Evolutionary conservation across 2,888 invertebrate species (phyloP).

Genomic region (Lycaena phlaeas): DNA sequence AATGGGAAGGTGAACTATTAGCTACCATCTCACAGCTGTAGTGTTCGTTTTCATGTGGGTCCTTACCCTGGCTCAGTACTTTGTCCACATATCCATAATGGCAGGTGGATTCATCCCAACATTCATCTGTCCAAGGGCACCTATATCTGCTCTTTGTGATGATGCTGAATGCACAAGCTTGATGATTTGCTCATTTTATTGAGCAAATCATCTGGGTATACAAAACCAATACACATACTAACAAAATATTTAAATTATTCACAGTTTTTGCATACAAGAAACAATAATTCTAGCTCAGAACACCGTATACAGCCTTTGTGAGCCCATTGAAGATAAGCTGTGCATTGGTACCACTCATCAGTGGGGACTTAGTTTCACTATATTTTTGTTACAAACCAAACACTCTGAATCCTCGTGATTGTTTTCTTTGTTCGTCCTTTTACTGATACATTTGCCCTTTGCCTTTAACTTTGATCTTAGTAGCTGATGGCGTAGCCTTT

Average conservation of each 20-base stretch:
- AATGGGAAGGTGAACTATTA: no score
- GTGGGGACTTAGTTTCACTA: constrained; percentile 2
- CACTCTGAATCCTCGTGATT: not conserved
- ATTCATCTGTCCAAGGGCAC: no score
- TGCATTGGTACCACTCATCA: not conserved
- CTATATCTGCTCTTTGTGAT: no score
- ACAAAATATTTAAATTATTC: constrained; percentile 26
- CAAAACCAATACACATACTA: no score
- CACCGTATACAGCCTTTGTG: not conserved
- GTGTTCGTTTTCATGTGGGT: no score
- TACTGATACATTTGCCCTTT: not conserved
- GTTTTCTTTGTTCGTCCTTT: not conserved
- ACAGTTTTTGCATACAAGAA: constrained; percentile 21
- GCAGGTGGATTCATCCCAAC: no score
- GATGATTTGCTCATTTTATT: no score
- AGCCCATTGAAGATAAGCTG: not conserved
- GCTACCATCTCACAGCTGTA: no score
- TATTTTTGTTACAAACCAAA: not conserved
- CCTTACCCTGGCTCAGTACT: no score
- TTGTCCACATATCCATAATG: no score
- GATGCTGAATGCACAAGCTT: no score
- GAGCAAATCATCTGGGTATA: no score
- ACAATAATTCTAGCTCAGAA: not conserved
- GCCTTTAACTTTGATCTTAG: not conserved
- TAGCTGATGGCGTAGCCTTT: not conserved